Conservation (phyloP, 2,888 invertebrate species). For the Cylindroiulus punctatus region DNA sequence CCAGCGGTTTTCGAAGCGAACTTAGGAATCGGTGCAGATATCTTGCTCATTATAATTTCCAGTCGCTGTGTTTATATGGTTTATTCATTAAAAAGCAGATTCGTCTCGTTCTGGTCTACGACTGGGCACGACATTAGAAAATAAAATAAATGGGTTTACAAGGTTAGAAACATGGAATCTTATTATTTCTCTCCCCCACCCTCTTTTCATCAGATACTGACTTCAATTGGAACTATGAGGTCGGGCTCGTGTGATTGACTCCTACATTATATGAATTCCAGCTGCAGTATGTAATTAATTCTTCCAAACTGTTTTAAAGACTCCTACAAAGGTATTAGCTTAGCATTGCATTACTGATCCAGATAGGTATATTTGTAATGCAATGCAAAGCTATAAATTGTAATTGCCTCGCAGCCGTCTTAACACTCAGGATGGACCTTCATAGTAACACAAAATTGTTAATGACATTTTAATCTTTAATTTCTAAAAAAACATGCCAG, state of each 20-base stretch:
- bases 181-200: background rate
- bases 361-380: too few species aligned
- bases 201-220: constrained; percentile 4
- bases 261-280: too few species aligned
- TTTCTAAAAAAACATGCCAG: too few species aligned
- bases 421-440: too few species aligned
- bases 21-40: background rate
- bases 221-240: background rate
- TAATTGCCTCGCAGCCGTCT: too few species aligned
- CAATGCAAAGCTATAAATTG: too few species aligned
- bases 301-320: too few species aligned
- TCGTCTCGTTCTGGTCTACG: background rate
- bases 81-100: constrained; percentile 8
- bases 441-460: too few species aligned
- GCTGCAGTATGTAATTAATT: too few species aligned
- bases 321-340: too few species aligned
- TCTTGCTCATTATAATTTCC: background rate
- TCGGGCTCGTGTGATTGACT: background rate
- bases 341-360: too few species aligned
- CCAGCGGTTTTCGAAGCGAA: background rate
- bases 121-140: background rate
- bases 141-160: background rate
- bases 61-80: background rate
- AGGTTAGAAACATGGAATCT: background rate
- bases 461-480: too few species aligned